phyloP scores from a whole-genome alignment of 2,113 vertebrate species.

The Climacteris rufus region DNA sequence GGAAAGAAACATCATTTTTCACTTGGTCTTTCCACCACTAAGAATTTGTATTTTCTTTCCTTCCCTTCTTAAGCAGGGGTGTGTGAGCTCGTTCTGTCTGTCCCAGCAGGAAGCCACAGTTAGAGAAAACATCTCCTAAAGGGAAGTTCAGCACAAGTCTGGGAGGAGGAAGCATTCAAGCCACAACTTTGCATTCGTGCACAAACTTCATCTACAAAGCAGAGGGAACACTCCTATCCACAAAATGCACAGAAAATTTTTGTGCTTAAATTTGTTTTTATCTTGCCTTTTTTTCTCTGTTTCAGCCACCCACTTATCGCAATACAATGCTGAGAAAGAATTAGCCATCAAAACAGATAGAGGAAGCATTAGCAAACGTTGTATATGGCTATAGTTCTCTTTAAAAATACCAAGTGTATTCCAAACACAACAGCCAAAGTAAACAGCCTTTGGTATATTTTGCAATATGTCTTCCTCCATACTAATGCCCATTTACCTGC shows the following conservation, averaged over 20 bases:
- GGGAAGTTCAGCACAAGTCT: neutral
- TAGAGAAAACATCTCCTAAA: neutral
- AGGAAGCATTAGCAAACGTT: neutral
- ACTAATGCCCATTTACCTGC: neutral
- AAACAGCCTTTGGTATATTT: neutral
- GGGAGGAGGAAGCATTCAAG: neutral
- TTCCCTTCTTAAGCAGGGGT: neutral
- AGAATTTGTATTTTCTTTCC: neutral
- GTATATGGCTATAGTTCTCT: neutral
- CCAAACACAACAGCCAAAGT: neutral
- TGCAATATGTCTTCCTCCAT: neutral
- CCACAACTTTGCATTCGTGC: neutral
- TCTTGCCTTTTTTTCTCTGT: neutral
- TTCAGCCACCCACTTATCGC: neutral
- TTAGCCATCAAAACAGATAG: neutral
- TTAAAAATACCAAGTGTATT: neutral
- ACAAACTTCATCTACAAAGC: neutral
- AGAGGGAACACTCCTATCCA: neutral
- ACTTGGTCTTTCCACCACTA: neutral
- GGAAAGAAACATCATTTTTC: neutral
- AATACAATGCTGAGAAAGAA: neutral
- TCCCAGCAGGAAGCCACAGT: neutral
- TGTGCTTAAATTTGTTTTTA: neutral
- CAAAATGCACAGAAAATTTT: neutral
- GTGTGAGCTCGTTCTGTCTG: neutral